Conservation (phyloP, 2,888 invertebrate genomes). For the Dicranocentrus wangi region DNA sequence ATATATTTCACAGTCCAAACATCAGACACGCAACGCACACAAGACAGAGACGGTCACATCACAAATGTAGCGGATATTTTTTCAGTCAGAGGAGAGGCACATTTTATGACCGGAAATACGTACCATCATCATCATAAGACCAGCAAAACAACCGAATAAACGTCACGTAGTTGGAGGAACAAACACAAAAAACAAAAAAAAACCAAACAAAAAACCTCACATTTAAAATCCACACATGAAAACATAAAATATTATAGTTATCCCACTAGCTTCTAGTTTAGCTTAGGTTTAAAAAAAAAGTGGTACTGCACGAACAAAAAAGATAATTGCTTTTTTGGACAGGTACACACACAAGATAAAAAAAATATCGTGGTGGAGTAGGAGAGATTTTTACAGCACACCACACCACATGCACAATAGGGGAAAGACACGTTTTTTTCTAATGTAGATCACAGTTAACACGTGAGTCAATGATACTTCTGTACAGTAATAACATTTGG, state of each 20-base stretch:
- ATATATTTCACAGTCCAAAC: constrained; percentile 14
- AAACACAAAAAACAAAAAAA: constrained; percentile 35
- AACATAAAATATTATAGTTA: constrained; percentile 21
- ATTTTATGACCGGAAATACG: constrained; percentile 48
- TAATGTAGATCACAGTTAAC: no score
- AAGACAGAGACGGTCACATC: constrained; percentile 22
- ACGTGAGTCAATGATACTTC: constrained; percentile 14
- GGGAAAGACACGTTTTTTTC: neutral
- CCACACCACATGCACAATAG: no score
- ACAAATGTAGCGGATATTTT: constrained; percentile 33
- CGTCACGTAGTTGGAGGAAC: constrained; percentile 37
- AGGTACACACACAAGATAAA: constrained; percentile 11
- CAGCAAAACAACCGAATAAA: constrained; percentile 52
- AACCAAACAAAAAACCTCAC: constrained; percentile 50
- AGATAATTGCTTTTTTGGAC: constrained; percentile 25
- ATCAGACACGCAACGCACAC: constrained; percentile 9
- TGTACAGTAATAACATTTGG: constrained; percentile 25
- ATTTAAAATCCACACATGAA: constrained; percentile 29
- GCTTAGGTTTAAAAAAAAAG: constrained; percentile 16
- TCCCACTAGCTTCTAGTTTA: neutral
- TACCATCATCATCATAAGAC: constrained; percentile 49
- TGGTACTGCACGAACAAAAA: constrained; percentile 12
- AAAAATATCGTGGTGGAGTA: no score
- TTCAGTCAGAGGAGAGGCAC: constrained; percentile 35
- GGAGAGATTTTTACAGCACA: constrained; percentile 17